Evolutionary conservation across 1,140 invertebrate genomes (phyloP).

Genomic region (Drosophila subpulchrella): DNA sequence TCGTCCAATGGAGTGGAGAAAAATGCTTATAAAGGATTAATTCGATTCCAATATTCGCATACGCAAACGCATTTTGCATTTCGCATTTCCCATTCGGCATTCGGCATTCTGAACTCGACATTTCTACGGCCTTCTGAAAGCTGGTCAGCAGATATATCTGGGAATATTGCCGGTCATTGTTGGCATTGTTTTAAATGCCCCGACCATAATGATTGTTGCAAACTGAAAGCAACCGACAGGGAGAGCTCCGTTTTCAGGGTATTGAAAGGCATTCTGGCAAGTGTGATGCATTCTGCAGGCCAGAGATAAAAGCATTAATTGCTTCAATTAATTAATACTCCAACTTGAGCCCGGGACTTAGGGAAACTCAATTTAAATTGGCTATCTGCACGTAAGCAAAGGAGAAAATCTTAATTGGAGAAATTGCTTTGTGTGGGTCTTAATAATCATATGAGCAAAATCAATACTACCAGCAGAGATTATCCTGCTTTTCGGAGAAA

Average conservation of each 20-base stretch:
- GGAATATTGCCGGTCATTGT: conserved; percentile 50
- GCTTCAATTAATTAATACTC: neutral
- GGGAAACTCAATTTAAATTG: no score
- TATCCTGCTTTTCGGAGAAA: neutral
- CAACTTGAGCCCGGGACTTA: neutral
- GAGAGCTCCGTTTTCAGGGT: conserved; percentile 18
- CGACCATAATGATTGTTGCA: conserved; percentile 47
- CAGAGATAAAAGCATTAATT: neutral
- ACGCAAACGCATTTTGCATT: conserved; percentile 36
- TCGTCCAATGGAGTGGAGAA: conserved; percentile 68
- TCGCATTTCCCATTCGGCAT: conserved; percentile 14
- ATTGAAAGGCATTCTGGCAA: neutral
- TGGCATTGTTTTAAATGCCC: conserved; percentile 54
- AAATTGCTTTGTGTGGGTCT: neutral
- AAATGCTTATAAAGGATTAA: conserved; percentile 82
- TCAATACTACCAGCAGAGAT: neutral
- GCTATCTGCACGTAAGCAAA: neutral
- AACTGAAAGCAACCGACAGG: conserved; percentile 25
- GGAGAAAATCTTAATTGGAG: neutral
- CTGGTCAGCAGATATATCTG: conserved; percentile 37
- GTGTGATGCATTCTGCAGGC: neutral
- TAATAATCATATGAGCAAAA: neutral
- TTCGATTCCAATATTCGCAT: conserved; percentile 78
- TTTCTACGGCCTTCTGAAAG: conserved; percentile 22
- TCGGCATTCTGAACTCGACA: conserved; percentile 1